These are phyloP conservation scores for Cheirogaleus medius DNA, from an alignment of 2,113 vertebrate species.

Conservation along the genomic window DNA sequence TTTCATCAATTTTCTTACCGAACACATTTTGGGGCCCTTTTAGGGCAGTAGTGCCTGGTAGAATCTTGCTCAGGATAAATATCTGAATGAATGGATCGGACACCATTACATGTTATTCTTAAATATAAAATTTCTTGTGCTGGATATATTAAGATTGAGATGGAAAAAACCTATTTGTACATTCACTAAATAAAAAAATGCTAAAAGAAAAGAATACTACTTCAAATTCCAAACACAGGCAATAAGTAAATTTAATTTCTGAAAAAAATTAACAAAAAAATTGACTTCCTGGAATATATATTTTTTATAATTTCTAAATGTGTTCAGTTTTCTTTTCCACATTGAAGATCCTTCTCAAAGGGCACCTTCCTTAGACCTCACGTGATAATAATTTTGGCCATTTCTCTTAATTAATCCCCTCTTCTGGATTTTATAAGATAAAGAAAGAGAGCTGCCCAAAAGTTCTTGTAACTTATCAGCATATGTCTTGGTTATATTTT, in stretches of 20 bases:
- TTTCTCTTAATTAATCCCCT: background rate
- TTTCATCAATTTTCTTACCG: background rate
- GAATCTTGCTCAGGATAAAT: background rate
- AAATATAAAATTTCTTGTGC: background rate
- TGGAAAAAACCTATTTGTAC: constrained; percentile 14
- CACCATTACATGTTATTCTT: background rate
- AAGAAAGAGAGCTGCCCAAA: background rate
- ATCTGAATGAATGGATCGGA: background rate
- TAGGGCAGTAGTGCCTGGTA: background rate
- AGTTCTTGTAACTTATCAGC: background rate
- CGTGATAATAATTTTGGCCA: background rate
- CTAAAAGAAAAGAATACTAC: background rate
- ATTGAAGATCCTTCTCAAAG: background rate
- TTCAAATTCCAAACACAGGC: background rate
- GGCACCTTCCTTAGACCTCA: background rate
- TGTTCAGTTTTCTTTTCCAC: background rate
- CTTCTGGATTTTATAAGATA: background rate
- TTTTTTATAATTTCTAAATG: background rate
- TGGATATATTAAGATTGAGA: background rate
- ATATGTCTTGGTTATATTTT: background rate
- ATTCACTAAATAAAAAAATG: background rate
- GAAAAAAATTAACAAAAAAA: background rate
- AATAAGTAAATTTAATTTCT: background rate
- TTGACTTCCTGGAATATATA: background rate
- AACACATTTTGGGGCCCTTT: background rate